Evolutionary conservation across 1,140 invertebrate species (phyloP).

Genomic region (Papilio machaon): DNA sequence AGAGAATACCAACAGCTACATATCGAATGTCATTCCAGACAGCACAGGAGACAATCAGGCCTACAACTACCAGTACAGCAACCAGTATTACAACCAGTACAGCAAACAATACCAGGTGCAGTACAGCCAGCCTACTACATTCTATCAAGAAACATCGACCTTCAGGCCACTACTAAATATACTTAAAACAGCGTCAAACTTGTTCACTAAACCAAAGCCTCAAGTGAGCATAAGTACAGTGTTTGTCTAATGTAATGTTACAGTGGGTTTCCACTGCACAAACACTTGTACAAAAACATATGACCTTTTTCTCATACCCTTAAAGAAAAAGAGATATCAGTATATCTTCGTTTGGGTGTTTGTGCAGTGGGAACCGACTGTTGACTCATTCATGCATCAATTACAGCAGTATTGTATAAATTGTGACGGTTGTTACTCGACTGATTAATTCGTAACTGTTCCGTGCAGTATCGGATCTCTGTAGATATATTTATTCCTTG

Average conservation of each 20-base stretch:
- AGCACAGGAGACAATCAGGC: constrained; percentile 66
- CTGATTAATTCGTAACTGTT: constrained; percentile 75
- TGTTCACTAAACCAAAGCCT: constrained; percentile 71
- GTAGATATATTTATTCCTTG: constrained; percentile 76
- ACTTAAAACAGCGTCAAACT: constrained; percentile 72
- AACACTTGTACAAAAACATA: not conserved
- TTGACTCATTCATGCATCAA: constrained; percentile 41
- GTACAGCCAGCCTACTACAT: constrained; percentile 64
- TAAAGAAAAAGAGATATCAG: not conserved
- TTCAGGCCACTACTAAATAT: constrained; percentile 72
- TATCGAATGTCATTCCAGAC: constrained; percentile 77
- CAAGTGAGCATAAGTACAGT: constrained; percentile 69
- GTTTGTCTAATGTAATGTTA: constrained; percentile 48
- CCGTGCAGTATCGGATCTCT: constrained; percentile 64
- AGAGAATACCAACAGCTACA: constrained; percentile 68
- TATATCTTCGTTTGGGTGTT: not conserved
- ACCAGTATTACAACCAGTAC: constrained; percentile 69
- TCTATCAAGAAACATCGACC: constrained; percentile 64
- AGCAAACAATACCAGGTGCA: constrained; percentile 73
- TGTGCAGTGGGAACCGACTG: constrained; percentile 3
- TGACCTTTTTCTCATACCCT: not conserved
- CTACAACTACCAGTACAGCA: constrained; percentile 69
- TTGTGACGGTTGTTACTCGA: constrained; percentile 76
- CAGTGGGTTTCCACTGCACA: constrained; percentile 4
- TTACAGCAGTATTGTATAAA: constrained; percentile 76